Evolutionary conservation across 2,888 invertebrate genomes (phyloP).

Genomic region (Timandra comae): DNA sequence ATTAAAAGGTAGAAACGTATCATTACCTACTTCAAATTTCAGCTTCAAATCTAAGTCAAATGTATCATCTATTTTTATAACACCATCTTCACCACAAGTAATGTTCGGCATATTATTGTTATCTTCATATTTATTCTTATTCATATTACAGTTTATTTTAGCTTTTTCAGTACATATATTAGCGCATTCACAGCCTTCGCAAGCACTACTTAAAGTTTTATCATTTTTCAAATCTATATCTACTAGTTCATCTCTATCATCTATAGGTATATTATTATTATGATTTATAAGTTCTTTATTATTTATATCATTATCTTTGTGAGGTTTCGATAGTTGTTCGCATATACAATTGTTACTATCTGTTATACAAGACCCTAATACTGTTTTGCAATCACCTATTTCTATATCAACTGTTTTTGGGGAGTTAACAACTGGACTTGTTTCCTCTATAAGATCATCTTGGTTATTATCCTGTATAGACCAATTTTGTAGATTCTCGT

Average conservation of each 20-base stretch:
- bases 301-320: neutral
- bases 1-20: conserved; percentile 38
- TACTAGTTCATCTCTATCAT: neutral
- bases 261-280: too few relatives aligned
- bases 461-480: neutral
- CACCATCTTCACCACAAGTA: conserved; percentile 45
- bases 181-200: conserved; percentile 41
- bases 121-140: conserved; percentile 1
- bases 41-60: conserved; percentile 45
- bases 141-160: conserved; percentile 4
- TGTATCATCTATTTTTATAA: conserved; percentile 51
- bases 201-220: conserved; percentile 14
- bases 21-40: conserved; percentile 10
- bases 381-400: conserved; percentile 34
- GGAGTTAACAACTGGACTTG: neutral
- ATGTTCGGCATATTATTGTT: conserved; percentile 29
- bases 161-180: conserved; percentile 20
- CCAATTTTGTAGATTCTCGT: too few relatives aligned
- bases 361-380: conserved; percentile 43
- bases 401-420: conserved; percentile 15
- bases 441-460: neutral
- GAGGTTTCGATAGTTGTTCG: conserved; percentile 32
- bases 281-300: neutral
- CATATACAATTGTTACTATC: conserved; percentile 41
- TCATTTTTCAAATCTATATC: conserved; percentile 5